These are phyloP conservation scores for Chrysodeixis includens DNA, from an alignment of 2,888 invertebrate species.

Conservation along the genomic window DNA sequence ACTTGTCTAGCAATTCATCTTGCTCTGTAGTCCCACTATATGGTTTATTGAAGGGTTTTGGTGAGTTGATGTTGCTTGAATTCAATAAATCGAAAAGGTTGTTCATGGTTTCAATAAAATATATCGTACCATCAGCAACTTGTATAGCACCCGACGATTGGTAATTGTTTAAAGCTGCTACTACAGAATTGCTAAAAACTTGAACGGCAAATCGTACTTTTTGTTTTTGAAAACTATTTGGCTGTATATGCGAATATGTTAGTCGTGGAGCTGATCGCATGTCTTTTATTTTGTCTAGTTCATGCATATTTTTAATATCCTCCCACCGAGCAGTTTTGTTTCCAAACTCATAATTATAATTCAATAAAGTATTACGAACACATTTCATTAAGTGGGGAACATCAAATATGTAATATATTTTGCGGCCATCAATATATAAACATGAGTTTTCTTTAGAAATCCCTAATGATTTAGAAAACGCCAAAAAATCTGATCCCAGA, in stretches of 20 bases:
- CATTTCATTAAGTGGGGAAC: constrained; percentile 24
- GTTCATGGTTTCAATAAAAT: constrained; percentile 24
- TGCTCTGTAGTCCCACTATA: background rate
- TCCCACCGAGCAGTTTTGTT: constrained; percentile 17
- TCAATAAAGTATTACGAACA: constrained; percentile 15
- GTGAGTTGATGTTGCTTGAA: constrained; percentile 17
- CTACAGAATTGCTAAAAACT: constrained; percentile 23
- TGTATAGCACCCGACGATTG: constrained; percentile 5
- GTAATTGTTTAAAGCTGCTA: constrained; percentile 17
- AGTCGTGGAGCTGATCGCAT: constrained; percentile 17
- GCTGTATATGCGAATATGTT: constrained; percentile 18
- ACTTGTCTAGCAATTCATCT: background rate
- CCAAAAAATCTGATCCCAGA: constrained; percentile 19
- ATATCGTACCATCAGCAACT: constrained; percentile 19
- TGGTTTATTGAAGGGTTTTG: constrained; percentile 13
- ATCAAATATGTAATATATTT: constrained; percentile 32
- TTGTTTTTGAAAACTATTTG: constrained; percentile 22
- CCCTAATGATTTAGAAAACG: constrained; percentile 6
- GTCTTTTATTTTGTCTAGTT: constrained; percentile 12
- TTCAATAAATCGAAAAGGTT: constrained; percentile 29
- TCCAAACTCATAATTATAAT: constrained; percentile 1
- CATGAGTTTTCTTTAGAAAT: constrained; percentile 3
- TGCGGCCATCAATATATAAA: constrained; percentile 12
- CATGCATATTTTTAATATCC: constrained; percentile 20
- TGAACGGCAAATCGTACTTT: constrained; percentile 21